Base-by-base conservation (phyloP, 2,797 vertebrate genomes). In the Periophthalmus magnuspinnatus region DNA sequence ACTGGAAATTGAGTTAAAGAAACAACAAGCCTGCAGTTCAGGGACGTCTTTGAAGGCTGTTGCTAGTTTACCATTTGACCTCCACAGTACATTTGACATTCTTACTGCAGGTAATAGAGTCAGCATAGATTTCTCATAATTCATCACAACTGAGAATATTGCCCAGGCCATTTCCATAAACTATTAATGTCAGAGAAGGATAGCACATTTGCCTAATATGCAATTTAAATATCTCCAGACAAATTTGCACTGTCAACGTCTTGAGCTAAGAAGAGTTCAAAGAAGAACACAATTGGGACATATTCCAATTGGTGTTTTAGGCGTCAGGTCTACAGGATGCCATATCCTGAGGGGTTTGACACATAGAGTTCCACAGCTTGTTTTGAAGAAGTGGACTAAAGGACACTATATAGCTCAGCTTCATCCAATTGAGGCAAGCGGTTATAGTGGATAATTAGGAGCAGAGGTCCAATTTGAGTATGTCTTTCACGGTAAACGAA, bases 221-320 rank as follows among this genome's bases (percentile, higher is more conserved):
- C 33, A 36, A 58, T 58, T 58, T 60, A 38, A 58, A 58, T 58
- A 38, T n/a, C 33, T 60, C 33, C 33, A 38, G 19, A 36, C 28
- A 60, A n/a, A 34, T 34, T 36, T 21, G 9, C 58, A 8, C 17
- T 6, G 24, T 58, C 28, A 59, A 16, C 16, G 28, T 57, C 14
- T 32, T 33, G 28, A 58, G 28, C 24, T 16, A 32, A 32, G 16
- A 58, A 16, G 24, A 33, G 10, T 21, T 24, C 10, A 7, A 11
- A 28, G 56, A 33, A 58, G 14, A 19, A 7, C 22, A 56, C 10
- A 11, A 1, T 58, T 17, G 28, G 56, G 6, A 32, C 56, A 13
- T 11, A 21, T 21, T 24, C 2, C 1, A 9, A 14, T 45, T 45
- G 19, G n/a, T 52, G 17, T 9, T 45, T 45, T 1, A 10, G 41